Conservation (phyloP, 2,113 vertebrate species). For the Anguilla rostrata region DNA sequence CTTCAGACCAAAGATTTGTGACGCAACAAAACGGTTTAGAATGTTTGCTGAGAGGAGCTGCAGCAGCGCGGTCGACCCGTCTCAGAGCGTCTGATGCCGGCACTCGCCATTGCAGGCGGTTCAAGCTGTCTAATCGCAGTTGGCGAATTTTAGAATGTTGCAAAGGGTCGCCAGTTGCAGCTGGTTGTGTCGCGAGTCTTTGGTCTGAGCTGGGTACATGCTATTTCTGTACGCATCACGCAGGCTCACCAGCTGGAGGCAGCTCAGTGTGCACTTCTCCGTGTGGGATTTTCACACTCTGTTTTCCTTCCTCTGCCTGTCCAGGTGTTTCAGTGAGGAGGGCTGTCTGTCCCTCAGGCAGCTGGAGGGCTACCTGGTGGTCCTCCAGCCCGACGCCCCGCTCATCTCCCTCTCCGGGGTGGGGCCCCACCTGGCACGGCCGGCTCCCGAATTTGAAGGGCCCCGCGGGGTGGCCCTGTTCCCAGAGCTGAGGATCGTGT, state of each 20-base stretch:
- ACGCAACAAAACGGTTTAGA: too few relatives aligned
- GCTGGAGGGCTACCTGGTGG: constrained; percentile 93
- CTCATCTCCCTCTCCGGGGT: constrained; percentile 90
- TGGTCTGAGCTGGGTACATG: too few relatives aligned
- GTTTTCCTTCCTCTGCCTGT: neutral
- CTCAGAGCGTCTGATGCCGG: too few relatives aligned
- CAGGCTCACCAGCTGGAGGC: neutral
- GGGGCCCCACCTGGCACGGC: constrained; percentile 84
- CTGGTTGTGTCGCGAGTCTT: too few relatives aligned
- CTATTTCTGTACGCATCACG: neutral
- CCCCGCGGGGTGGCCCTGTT: constrained; percentile 85
- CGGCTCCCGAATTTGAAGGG: constrained; percentile 85
- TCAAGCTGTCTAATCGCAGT: too few relatives aligned
- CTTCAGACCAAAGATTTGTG: too few relatives aligned
- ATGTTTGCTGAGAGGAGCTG: too few relatives aligned
- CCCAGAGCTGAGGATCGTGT: constrained; percentile 88
- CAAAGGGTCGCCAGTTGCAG: too few relatives aligned
- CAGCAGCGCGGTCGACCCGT: too few relatives aligned
- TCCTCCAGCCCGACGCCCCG: constrained; percentile 93
- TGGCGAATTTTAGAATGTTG: too few relatives aligned
- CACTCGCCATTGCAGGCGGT: too few relatives aligned
- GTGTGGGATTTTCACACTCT: neutral
- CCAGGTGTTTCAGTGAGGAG: constrained; percentile 94
- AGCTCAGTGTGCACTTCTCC: neutral
- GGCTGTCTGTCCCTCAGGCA: constrained; percentile 90